Base-by-base conservation (phyloP, 64 coral and sea anemone species). In the Trachythela sp. region DNA sequence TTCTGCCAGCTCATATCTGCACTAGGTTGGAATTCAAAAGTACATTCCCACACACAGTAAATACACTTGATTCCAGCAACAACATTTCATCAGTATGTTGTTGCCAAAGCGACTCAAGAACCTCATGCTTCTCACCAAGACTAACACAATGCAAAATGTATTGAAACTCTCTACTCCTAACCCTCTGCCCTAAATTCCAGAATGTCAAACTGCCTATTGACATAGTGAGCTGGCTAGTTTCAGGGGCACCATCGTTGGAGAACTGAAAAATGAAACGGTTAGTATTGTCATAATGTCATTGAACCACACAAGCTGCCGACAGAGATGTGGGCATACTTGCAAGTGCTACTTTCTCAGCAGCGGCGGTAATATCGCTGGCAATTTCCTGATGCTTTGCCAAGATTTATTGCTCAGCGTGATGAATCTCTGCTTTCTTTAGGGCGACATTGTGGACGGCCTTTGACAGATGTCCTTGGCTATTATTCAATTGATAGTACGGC, bases 241-340 rank as follows among this genome's bases (percentile, higher is more conserved):
- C 59, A n/a, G 59, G 59, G 30, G 59, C 59, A 68, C 59, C 59
- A 68, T 68, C 59, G 42, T 45, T 11, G 42, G 42, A 45, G 42
- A 45, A 45, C 42, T 45, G 42, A 11, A 45, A 45, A 45, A 45
- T 45, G 11, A 45, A 45, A 45, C 11, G 42, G 42, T 45, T 45
- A 45, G 59, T n/a, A 33, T 34, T 87, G 31, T 20, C n/a, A n/a
- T n/a, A n/a, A n/a, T n/a, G n/a, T n/a, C 85, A 59, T 87, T 87
- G 38, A 87, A 56, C 85, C 50, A 87, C 1, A 38, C 38, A 52
- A 87, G 41, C 29, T 87, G 13, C 24, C 59, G 59, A 22, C 30
- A 68, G 59, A 68, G 59, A 31, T 68, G 59, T n/a, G 20, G 20
- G 11, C 42, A 45, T 45, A 45, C 42, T 45, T 45, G 42, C 42